These are phyloP conservation scores for Babyrousa celebensis DNA, from an alignment of 2,797 vertebrate species.

Conservation along the genomic window DNA sequence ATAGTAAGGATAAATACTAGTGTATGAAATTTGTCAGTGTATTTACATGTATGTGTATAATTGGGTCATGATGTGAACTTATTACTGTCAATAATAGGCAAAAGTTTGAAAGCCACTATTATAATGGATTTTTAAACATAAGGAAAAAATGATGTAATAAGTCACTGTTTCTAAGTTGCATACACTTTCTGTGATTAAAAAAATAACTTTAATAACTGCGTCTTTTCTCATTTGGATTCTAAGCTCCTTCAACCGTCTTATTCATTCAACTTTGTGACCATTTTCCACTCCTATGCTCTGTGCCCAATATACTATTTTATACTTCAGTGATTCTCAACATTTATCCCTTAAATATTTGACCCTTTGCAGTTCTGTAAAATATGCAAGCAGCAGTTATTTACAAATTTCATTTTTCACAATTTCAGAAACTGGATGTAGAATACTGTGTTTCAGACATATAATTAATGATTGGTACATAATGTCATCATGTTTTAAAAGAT, in stretches of 20 bases:
- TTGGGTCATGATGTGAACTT: neutral
- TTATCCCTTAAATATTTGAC: neutral
- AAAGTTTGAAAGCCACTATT: neutral
- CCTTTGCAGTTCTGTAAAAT: neutral
- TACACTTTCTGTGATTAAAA: neutral
- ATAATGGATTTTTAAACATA: neutral
- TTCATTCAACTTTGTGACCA: neutral
- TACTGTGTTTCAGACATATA: neutral
- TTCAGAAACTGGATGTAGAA: neutral
- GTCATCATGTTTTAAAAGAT: neutral
- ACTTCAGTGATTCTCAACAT: neutral
- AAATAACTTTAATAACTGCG: neutral
- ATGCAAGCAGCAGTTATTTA: neutral
- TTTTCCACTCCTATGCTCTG: neutral
- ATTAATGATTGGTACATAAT: neutral
- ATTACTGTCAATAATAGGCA: neutral
- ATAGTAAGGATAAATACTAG: neutral
- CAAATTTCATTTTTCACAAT: neutral
- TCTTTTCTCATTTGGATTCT: conserved; percentile 12
- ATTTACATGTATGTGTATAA: neutral
- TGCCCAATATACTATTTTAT: neutral
- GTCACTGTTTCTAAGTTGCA: neutral
- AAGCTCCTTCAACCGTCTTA: neutral
- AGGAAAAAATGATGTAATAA: neutral
- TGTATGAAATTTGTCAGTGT: neutral